Evolutionary conservation across 2,113 vertebrate species (phyloP).

Genomic region (Paraplagusia blochii): DNA sequence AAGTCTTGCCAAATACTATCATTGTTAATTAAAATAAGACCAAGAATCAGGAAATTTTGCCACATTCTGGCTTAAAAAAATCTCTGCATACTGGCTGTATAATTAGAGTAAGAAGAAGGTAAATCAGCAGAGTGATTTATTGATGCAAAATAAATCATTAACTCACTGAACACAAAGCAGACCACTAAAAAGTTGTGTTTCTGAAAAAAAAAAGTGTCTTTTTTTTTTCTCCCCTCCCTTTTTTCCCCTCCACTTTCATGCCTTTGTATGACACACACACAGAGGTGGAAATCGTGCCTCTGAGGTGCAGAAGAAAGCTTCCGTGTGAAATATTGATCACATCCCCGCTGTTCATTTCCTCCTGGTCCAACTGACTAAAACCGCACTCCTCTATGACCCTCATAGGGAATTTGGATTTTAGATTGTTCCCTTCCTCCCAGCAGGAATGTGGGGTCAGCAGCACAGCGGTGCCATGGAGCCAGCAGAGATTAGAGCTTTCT

Average conservation of each 20-base stretch:
- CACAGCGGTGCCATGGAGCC: slow-evolving; percentile 20
- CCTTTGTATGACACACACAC: background rate
- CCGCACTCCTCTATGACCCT: slow-evolving; percentile 15
- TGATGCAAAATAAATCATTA: slow-evolving; percentile 2
- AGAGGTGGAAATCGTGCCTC: slow-evolving; percentile 7
- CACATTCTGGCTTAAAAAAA: background rate
- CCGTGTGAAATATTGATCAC: slow-evolving; percentile 56
- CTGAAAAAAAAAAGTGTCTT: too few relatives aligned
- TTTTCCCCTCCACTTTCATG: background rate
- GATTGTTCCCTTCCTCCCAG: slow-evolving; percentile 23
- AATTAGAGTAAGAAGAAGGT: background rate
- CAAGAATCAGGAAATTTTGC: too few relatives aligned
- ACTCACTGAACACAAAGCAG: slow-evolving; percentile 4
- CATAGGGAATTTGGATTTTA: slow-evolving; percentile 22
- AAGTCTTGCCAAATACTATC: background rate
- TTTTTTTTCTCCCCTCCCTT: background rate
- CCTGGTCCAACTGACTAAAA: slow-evolving; percentile 40
- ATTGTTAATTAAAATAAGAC: background rate
- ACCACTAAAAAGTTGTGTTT: background rate
- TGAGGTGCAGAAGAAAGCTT: slow-evolving; percentile 21
- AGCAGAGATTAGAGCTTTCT: slow-evolving; percentile 37
- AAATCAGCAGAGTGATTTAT: background rate
- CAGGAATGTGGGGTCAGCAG: slow-evolving; percentile 27
- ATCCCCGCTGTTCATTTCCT: slow-evolving; percentile 24
- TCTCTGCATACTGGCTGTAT: background rate